These are phyloP conservation scores for Plebejus argus DNA, from an alignment of 2,888 invertebrate species.

Conservation along the genomic window DNA sequence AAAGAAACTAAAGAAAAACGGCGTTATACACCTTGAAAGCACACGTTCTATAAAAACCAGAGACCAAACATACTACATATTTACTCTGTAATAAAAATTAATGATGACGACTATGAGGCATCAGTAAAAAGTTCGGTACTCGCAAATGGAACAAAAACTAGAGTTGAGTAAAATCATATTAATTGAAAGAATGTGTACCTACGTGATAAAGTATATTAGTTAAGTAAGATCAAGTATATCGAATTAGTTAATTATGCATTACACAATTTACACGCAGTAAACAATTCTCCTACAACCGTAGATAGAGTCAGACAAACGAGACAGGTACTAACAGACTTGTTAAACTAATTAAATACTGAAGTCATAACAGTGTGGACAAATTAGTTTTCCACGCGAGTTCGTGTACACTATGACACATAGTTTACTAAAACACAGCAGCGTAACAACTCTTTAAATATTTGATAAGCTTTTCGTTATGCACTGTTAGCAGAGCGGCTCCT, in stretches of 20 bases:
- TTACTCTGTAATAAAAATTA: background rate
- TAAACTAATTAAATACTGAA: background rate
- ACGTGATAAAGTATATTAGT: background rate
- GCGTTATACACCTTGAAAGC: background rate
- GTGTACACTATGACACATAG: background rate
- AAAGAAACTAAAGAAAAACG: background rate
- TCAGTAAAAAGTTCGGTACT: background rate
- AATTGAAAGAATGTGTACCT: background rate
- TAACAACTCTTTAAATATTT: constrained; percentile 22
- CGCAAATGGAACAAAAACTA: background rate
- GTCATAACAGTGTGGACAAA: background rate
- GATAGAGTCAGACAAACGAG: background rate
- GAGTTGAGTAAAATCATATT: background rate
- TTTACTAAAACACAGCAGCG: constrained; percentile 15
- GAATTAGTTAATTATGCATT: background rate
- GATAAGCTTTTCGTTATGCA: constrained; percentile 25
- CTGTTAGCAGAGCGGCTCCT: constrained; percentile 23
- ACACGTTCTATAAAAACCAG: constrained; percentile 7
- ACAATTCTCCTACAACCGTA: background rate
- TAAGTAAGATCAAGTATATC: background rate
- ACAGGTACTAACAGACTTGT: background rate
- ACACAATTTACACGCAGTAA: background rate
- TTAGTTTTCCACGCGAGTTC: constrained; percentile 13
- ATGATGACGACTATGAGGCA: background rate
- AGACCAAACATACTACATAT: too few relatives aligned